Evolutionary conservation across 2,797 vertebrate species (phyloP), one percentile per base, ranked within the genome.

Genomic region (Schizothorax lantsangensis): DNA sequence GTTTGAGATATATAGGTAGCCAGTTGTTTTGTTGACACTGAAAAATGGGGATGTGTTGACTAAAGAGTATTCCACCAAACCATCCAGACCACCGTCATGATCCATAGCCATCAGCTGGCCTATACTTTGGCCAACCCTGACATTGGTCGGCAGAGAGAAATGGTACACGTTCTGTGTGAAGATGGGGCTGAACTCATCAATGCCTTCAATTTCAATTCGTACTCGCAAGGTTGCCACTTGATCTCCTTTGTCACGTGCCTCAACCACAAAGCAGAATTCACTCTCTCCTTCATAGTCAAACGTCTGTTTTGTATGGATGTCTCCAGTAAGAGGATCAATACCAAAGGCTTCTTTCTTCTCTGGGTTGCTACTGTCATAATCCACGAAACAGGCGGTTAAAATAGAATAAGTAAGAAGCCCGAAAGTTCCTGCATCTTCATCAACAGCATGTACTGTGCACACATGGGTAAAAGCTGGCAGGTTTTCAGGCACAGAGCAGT

Each of bases 111-210:
- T 95, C 71, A 99, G 96, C 15, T 94, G 95, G 78, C 98, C 98
- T 6, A 98, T 89, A 1, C 92, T 90, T 72, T 97, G 95, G 26
- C 94, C 96, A 2, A 91, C 90, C 85, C 92, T 91, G 0, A 92
- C 89, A 59, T 95, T 94, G 87, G 94, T 91, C 0, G 95, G 95
- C 14, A 99, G 94, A 84, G 91, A 90, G 90, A 99, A 98, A 84
- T 94, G 95, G 91, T 99, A 99, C 0, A 91, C 92, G 71, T 96
- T 95, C 90, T 97, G 96, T 69, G 96, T 95, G 90, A 99, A 99
- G 78, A 97, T 64, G 0, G 98, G 98, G 87, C 97, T 96, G 92
- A 97, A 99, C 92, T 99, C 98, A 91, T 99, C 98, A 84, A 92
- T 91, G 12, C 97, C 97, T 83, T 96, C 96, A 54, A 99, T 93